A percentile compares a stretch with the other conserved stretches of the same genome.
Evolutionary conservation across 1,140 invertebrate genomes (phyloP).

Genomic region (Drosophila malerkotliana): DNA sequence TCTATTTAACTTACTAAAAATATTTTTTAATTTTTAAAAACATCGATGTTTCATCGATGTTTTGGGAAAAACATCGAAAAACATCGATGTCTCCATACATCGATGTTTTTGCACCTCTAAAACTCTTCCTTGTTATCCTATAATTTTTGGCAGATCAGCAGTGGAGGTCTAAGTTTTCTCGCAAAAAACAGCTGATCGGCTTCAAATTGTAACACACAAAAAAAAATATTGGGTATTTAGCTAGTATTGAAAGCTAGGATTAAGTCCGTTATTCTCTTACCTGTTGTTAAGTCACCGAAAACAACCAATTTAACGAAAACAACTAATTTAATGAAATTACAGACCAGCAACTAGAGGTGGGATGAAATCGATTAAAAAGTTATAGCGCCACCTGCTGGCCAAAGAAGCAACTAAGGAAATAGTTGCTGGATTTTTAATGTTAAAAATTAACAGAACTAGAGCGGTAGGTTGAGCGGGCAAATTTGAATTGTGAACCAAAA

Average conservation of each 20-base stretch:
- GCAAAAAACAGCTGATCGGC: neutral
- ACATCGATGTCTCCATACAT: no score
- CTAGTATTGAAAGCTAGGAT: no score
- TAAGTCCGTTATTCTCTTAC: neutral
- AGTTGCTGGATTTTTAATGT: neutral
- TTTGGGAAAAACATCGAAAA: no score
- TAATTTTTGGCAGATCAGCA: neutral
- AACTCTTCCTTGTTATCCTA: neutral
- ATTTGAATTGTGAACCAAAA: no score
- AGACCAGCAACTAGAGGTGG: slow-evolving; percentile 1
- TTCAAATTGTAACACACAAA: neutral
- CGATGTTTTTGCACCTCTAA: no score
- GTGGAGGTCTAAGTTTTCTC: neutral
- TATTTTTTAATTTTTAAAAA: no score
- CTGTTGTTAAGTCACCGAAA: neutral
- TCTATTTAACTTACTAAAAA: no score
- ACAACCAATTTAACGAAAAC: neutral
- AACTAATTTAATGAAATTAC: neutral
- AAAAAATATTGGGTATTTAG: no score
- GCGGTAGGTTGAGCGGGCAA: no score
- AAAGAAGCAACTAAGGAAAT: neutral
- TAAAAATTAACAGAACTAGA: neutral
- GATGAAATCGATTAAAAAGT: neutral
- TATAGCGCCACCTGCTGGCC: neutral
- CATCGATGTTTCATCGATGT: no score